Evolutionary conservation across 2,113 vertebrate genomes (phyloP).

Genomic region (Labeo catla): DNA sequence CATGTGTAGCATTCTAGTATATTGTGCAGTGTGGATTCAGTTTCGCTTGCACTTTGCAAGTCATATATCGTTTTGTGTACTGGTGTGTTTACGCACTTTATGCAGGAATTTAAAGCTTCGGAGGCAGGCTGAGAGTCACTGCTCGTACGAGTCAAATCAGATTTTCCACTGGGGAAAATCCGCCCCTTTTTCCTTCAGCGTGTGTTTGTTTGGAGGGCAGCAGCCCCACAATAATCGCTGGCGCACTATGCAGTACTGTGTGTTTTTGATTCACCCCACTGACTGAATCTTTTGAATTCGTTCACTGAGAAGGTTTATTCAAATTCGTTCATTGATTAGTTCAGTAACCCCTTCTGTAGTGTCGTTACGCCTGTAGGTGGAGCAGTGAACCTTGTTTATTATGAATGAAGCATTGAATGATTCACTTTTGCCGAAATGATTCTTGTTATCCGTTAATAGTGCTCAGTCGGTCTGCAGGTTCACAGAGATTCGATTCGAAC

Average conservation of each 20-base stretch:
- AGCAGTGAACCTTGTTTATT: neutral
- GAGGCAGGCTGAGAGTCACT: conserved; percentile 63
- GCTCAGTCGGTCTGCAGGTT: no score
- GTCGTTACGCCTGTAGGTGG: neutral
- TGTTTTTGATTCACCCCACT: neutral
- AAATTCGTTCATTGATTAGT: neutral
- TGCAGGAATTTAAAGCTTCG: conserved; percentile 22
- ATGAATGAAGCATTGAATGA: neutral
- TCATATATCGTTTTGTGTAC: neutral
- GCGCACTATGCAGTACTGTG: neutral
- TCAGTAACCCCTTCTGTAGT: neutral
- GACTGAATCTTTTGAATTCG: neutral
- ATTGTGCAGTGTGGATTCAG: neutral
- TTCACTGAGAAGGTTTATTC: neutral
- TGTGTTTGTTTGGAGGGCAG: conserved; percentile 63
- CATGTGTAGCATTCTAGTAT: neutral
- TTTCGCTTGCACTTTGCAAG: neutral
- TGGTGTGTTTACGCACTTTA: conserved; percentile 4
- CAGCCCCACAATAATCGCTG: neutral
- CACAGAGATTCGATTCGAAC: no score
- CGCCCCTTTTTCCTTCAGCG: conserved; percentile 69
- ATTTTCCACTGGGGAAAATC: conserved; percentile 81
- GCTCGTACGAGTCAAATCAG: conserved; percentile 71
- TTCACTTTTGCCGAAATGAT: neutral
- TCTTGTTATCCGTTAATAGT: no score